Conservation (phyloP, 2,888 invertebrate genomes). For the Siphonodentalium dalli region DNA sequence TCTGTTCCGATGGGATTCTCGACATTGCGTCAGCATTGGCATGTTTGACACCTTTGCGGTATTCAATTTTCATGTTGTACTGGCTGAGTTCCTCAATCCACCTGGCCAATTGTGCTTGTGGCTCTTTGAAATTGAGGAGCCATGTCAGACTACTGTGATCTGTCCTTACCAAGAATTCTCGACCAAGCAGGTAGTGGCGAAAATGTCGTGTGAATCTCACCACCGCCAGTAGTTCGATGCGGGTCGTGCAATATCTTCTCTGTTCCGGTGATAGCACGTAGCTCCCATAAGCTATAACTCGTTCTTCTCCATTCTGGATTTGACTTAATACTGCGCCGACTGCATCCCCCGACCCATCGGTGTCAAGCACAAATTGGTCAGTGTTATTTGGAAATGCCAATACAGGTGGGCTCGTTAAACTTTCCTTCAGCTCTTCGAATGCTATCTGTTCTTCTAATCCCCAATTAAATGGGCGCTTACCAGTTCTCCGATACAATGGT, state of each 20-base stretch:
- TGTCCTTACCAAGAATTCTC: constrained; percentile 1
- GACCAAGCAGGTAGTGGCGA: neutral
- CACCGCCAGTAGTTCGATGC: constrained; percentile 1
- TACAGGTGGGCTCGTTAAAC: constrained; percentile 4
- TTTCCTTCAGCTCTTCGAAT: too few species aligned
- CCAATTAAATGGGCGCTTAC: constrained; percentile 16
- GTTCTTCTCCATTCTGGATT: constrained; percentile 11
- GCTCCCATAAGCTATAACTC: constrained; percentile 12
- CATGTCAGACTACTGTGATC: constrained; percentile 7
- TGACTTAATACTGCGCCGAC: constrained; percentile 19
- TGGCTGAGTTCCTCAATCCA: constrained; percentile 11
- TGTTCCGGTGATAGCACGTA: constrained; percentile 9
- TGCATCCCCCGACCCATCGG: constrained; percentile 7
- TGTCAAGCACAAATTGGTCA: constrained; percentile 14
- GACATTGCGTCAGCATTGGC: too few species aligned
- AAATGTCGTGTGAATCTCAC: neutral
- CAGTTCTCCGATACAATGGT: constrained; percentile 15
- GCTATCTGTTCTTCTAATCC: constrained; percentile 6
- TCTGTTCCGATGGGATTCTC: too few species aligned
- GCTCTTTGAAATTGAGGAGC: constrained; percentile 3
- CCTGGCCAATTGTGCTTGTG: neutral
- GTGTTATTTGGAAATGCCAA: constrained; percentile 6
- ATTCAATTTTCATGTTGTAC: constrained; percentile 7
- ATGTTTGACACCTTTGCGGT: constrained; percentile 4
- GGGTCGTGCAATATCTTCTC: neutral